Evolutionary conservation across 1,140 invertebrate genomes (phyloP), one percentile per base, ranked within the genome.

Genomic region (Ceratina japonica): DNA sequence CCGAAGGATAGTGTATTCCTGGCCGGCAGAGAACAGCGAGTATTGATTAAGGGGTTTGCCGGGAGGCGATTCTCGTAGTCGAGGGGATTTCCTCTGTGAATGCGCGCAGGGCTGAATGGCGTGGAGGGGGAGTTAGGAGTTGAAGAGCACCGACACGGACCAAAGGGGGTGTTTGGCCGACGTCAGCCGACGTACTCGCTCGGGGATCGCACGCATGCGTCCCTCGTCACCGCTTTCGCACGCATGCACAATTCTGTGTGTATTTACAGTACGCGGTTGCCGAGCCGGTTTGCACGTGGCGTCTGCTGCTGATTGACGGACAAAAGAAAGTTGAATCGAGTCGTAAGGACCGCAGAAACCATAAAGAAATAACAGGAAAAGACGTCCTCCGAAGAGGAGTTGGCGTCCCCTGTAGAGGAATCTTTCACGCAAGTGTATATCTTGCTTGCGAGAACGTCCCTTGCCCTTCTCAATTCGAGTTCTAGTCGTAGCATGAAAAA

Each of bases 21-120:
- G 84, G 80, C 74, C 58, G 75, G 44, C 69, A 77, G 78, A 79
- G 86, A 78, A 76, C 79, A 82, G 49, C 75, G 84, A 87, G 85
- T 88, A 88, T 88, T 88, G 87, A 88, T 88, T 84, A 87, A 87
- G 79, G 81, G 80, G 83, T 73, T 71, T 49, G 71, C 31, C 58
- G 79, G 82, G 74, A 83, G 86, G 79, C 63, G 37, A 84, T 84
- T 74, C 51, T 62, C 44, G 63, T 24, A 58, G 54, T 68, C 81
- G 75, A 74, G 76, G 84, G 80, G 84, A 79, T 82, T 82, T 79
- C 63, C 81, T 83, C 79, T 63, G 54, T 76, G 74, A 86, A 82
- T 80, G 77, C 74, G 71, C 70, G 75, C 31, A 27, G 71, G 81
- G 79, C 58, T 80, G 84, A 79, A 82, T 72, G 69, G 59, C 51